phyloP scores from a whole-genome alignment of 53 echinoderm and acorn worm genomes.

The Paelopatides confundens region DNA sequence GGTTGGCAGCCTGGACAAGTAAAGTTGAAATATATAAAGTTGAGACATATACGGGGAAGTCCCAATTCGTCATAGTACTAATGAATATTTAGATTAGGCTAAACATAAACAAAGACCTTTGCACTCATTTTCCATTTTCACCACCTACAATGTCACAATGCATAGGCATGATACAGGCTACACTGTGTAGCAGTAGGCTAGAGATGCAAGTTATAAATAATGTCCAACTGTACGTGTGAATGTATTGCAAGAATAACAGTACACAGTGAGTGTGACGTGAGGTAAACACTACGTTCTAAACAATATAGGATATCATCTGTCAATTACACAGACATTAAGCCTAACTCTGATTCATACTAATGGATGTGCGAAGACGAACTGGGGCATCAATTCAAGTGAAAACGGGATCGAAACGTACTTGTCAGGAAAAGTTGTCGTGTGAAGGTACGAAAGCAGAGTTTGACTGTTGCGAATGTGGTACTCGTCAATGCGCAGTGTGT shows the following conservation, averaged over 20 bases:
- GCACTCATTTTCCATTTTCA: no score
- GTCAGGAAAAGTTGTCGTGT: conserved; percentile 88
- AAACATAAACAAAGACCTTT: background rate
- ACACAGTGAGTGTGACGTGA: background rate
- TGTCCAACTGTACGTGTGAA: background rate
- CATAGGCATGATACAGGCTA: no score
- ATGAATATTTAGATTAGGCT: background rate
- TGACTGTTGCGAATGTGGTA: conserved; percentile 88
- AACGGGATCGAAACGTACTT: conserved; percentile 83
- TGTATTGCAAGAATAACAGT: background rate
- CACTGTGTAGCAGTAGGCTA: background rate
- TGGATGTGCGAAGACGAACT: conserved; percentile 48
- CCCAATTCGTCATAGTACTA: background rate
- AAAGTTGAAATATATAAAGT: no score
- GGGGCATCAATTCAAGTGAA: conserved; percentile 51
- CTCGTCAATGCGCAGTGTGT: conserved; percentile 82
- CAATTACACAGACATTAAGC: background rate
- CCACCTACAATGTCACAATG: no score
- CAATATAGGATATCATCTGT: background rate
- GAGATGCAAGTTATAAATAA: no score
- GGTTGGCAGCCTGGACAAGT: no score
- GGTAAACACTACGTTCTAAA: background rate
- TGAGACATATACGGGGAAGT: background rate
- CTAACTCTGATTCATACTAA: conserved; percentile 4
- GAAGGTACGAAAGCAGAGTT: conserved; percentile 77